These are phyloP conservation scores for Eulemur mongoz DNA, from an alignment of 2,797 vertebrate genomes.

Conservation along the genomic window DNA sequence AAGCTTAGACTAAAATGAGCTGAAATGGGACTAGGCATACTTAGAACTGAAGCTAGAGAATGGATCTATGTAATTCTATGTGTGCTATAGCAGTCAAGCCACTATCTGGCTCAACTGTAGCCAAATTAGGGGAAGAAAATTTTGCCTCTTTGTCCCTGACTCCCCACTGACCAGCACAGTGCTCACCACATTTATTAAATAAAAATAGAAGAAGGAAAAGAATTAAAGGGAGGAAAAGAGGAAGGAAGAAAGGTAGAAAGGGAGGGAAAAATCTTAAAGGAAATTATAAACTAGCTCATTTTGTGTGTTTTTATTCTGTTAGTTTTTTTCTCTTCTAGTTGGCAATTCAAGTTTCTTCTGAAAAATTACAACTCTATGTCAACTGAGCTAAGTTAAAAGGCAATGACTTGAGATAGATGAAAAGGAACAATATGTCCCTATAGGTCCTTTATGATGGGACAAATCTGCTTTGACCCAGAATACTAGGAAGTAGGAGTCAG, in stretches of 20 bases:
- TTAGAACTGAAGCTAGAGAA: neutral
- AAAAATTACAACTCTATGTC: neutral
- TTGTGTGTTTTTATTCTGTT: neutral
- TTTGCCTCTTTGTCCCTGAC: neutral
- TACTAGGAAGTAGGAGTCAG: neutral
- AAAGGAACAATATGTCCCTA: neutral
- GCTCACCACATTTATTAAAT: neutral
- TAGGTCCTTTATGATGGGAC: neutral
- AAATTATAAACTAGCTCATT: neutral
- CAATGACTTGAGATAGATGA: neutral
- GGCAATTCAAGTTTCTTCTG: conserved; percentile 14
- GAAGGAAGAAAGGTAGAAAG: neutral
- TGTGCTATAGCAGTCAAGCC: neutral
- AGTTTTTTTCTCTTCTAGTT: neutral
- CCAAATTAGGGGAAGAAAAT: neutral
- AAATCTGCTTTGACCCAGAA: neutral
- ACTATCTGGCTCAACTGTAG: neutral
- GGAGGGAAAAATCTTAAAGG: neutral
- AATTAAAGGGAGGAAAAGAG: neutral
- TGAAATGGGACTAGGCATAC: neutral
- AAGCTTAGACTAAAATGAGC: neutral
- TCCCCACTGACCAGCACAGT: neutral
- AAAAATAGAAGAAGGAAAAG: neutral
- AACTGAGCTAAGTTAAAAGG: neutral
- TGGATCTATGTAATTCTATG: neutral